Evolutionary conservation across 2,113 vertebrate species (phyloP), one percentile per base, ranked within the genome.

Genomic region (Cisticola juncidis): DNA sequence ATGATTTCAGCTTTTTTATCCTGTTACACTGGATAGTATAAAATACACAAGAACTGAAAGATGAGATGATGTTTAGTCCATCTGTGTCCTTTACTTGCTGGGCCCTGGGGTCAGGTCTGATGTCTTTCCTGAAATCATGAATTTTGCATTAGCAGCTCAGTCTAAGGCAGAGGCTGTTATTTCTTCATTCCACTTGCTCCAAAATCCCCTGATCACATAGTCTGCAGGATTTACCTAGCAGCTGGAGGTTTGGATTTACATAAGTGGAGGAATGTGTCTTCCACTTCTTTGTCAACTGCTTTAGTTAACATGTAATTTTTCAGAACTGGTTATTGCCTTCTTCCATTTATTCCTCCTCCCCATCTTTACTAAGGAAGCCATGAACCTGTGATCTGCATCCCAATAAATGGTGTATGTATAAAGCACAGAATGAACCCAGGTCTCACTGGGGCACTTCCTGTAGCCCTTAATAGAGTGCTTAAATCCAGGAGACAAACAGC

Each of bases 221-320:
- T 57, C 76, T 86, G 12, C 15, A 53, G 45, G n/a, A 69, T 76
- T 72, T 62, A 80, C 40, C 14, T 69, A 47, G 56, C 31, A 79
- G 48, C 31, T 54, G 8, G 18, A 57, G 21, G 22, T 28, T 64
- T 72, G 44, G 14, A 72, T 80, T 88, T 72, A 38, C 3, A 3
- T 16, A 33, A 38, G 42, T 61, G 0, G 0, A 38, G 15, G 23
- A 87, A 85, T 9, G 6, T n/a, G 10, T 45, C 12, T 72, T 88
- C 24, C 20, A 42, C 12, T 70, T 83, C 54, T 81, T 92, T 72
- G 26, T 26, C n/a, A 25, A 35, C 12, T n/a, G 28, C 20, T 86
- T 84, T 73, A 36, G 42, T 86, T 36, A 60, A 57, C 62, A 17
- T 11, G 9, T 51, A 57, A 36, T 69, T 94, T 47, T 73, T 73